These are phyloP conservation scores for Tamandua tetradactyla DNA, from an alignment of 2,797 vertebrate genomes.

Conservation along the genomic window DNA sequence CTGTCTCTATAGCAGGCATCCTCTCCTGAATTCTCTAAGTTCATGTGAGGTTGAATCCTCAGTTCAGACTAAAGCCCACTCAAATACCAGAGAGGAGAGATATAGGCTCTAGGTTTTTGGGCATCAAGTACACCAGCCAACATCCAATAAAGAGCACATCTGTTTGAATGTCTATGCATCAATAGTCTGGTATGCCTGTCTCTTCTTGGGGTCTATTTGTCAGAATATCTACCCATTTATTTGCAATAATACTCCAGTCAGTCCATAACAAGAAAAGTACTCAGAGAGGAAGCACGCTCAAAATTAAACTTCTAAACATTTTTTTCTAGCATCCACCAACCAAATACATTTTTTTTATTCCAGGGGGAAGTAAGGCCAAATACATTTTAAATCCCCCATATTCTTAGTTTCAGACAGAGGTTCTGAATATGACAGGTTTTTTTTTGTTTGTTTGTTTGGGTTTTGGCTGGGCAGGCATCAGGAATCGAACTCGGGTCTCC, in stretches of 20 bases:
- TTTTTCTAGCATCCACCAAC: background rate
- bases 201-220: background rate
- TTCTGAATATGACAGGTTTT: background rate
- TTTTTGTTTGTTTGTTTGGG: too few relatives aligned
- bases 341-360: too few relatives aligned
- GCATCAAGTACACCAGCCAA: background rate
- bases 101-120: background rate
- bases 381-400: slow-evolving; percentile 14
- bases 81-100: background rate
- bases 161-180: background rate
- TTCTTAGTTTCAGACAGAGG: slow-evolving; percentile 44
- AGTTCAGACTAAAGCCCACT: background rate
- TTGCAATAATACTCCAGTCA: background rate
- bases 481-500: too few relatives aligned
- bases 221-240: background rate
- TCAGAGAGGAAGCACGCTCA: background rate
- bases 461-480: too few relatives aligned
- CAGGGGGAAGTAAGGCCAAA: too few relatives aligned
- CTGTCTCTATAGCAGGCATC: background rate
- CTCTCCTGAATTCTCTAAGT: slow-evolving; percentile 4
- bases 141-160: background rate
- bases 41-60: slow-evolving; percentile 10
- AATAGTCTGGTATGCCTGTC: background rate
- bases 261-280: background rate
- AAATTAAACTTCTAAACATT: slow-evolving; percentile 15